Evolutionary conservation across 2,888 invertebrate species (phyloP).

Genomic region (Blastobasis lacticolella): DNA sequence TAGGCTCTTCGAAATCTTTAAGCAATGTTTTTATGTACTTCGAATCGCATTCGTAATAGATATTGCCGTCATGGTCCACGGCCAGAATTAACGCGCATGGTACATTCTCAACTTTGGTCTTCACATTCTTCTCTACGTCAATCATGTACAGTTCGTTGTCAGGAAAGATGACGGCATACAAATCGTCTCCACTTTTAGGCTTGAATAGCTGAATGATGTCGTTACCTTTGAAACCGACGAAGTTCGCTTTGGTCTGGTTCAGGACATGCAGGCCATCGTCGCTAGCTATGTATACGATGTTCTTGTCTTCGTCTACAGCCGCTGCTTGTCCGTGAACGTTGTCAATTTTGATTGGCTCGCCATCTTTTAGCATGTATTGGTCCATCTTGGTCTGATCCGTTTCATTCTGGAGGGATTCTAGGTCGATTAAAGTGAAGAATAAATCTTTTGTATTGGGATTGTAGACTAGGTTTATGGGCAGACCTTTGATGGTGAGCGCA

Average conservation of each 20-base stretch:
- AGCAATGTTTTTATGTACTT: constrained; percentile 59
- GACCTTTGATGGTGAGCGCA: constrained; percentile 51
- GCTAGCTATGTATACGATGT: constrained; percentile 52
- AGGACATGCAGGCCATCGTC: constrained; percentile 49
- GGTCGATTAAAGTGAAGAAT: constrained; percentile 55
- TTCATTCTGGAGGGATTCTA: constrained; percentile 56
- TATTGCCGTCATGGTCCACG: constrained; percentile 49
- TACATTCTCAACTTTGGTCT: constrained; percentile 40
- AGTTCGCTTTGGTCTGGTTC: constrained; percentile 43
- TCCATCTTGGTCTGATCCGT: constrained; percentile 63
- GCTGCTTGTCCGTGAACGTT: constrained; percentile 56
- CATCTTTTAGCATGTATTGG: constrained; percentile 48
- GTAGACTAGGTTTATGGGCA: constrained; percentile 55
- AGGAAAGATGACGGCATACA: constrained; percentile 54
- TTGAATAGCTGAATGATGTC: constrained; percentile 61
- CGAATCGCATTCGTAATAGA: constrained; percentile 62
- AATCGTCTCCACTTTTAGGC: constrained; percentile 33
- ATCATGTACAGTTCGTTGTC: constrained; percentile 51
- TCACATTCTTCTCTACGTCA: constrained; percentile 45
- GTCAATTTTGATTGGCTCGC: constrained; percentile 46
- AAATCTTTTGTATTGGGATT: constrained; percentile 46
- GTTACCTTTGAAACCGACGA: constrained; percentile 49
- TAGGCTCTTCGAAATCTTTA: constrained; percentile 55
- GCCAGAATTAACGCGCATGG: constrained; percentile 60
- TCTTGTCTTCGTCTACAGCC: constrained; percentile 42